Percentiles rank a stretch among this genome's conserved stretches.
Conservation (phyloP, 2,113 vertebrate species). For the Sylvilagus bachmani region DNA sequence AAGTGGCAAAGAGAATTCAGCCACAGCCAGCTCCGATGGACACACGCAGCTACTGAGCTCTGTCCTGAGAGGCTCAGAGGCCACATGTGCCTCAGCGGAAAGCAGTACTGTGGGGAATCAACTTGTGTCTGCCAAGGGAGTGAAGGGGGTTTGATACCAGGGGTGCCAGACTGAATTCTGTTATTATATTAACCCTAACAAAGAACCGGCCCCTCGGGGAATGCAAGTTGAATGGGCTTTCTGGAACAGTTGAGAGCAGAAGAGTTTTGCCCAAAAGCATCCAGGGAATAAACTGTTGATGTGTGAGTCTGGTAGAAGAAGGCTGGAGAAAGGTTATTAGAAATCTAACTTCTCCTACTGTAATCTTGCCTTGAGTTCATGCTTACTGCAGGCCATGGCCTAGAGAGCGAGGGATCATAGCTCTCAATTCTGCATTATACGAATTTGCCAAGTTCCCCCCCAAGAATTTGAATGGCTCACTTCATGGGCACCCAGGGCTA, state of each 20-base stretch:
- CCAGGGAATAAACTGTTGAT: not conserved
- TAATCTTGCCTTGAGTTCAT: not conserved
- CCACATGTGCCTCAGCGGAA: not conserved
- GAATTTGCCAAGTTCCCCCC: not conserved
- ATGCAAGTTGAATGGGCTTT: not conserved
- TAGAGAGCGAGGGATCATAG: not conserved
- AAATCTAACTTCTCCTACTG: not conserved
- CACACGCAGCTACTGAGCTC: not conserved
- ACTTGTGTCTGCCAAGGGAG: not conserved
- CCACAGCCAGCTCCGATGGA: not conserved
- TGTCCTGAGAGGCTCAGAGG: not conserved
- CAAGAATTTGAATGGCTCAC: not conserved
- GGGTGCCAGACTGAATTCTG: not conserved
- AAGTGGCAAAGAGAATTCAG: not conserved
- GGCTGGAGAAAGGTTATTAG: not conserved
- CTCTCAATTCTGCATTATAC: not conserved
- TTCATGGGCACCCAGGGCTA: not conserved
- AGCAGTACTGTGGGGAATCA: not conserved
- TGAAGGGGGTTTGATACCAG: not conserved
- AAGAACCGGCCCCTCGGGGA: not conserved
- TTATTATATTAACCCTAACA: too few species aligned
- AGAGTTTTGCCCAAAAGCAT: not conserved
- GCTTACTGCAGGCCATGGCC: not conserved
- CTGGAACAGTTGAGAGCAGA: not conserved
- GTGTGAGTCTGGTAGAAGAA: not conserved